Percentiles rank a stretch among this genome's conserved stretches.
phyloP scores from a whole-genome alignment of 1,140 invertebrate genomes.

The Triops cancriformis region DNA sequence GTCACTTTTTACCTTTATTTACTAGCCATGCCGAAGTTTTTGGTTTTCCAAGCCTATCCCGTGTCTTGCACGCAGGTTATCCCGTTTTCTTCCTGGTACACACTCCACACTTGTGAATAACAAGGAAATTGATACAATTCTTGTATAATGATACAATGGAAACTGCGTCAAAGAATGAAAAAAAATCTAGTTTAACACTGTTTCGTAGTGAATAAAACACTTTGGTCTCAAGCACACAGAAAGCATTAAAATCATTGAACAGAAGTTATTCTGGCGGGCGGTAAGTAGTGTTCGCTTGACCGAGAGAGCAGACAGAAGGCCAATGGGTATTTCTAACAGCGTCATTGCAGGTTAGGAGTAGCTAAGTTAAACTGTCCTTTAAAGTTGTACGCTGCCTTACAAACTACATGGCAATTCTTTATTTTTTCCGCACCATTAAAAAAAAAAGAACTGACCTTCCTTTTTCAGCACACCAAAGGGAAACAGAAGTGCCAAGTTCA shows the following conservation, averaged over 20 bases:
- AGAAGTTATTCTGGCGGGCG: neutral
- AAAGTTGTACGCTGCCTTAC: neutral
- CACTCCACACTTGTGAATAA: too few relatives aligned
- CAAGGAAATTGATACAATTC: neutral
- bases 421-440: neutral
- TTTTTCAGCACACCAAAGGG: constrained; percentile 1
- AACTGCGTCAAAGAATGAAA: constrained; percentile 5
- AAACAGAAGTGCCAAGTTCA: neutral
- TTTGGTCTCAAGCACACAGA: constrained; percentile 13
- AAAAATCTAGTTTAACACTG: neutral
- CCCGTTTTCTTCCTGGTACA: too few relatives aligned
- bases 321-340: neutral
- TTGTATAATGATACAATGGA: constrained; percentile 1
- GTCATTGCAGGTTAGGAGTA: neutral
- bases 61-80: too few relatives aligned
- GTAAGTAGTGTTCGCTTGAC: neutral
- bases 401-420: neutral
- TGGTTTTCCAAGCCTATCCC: too few relatives aligned
- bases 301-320: neutral
- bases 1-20: too few relatives aligned
- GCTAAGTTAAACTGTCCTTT: neutral
- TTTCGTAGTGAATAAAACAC: neutral
- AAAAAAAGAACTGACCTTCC: neutral
- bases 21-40: too few relatives aligned
- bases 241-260: neutral